Base-by-base conservation (phyloP, 2,888 invertebrate genomes). In the Pasiphila rectangulata region DNA sequence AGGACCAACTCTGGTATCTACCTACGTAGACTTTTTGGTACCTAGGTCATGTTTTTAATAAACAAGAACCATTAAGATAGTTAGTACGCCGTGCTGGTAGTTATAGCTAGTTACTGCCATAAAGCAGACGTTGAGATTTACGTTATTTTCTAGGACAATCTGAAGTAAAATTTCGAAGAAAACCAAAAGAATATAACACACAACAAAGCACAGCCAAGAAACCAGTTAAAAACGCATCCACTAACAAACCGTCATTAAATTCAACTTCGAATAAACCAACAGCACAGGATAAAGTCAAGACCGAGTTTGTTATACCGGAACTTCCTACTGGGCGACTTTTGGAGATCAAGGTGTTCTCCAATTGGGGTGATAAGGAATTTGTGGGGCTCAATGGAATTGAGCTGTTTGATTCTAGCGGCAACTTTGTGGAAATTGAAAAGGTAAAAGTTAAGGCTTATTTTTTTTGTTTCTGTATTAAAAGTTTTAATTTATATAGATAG, bases 321-420 rank as follows among this genome's bases (percentile, higher is more conserved):
- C 79, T 95, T 57, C 95, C 95, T 0, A 80, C 79, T 52, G 95
- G 95, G n/a, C 81, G 89, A 61, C 75, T 90, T 42, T 68, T 95
- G 62, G 90, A 91, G 54, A 81, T 95, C 41, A 92, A 93, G 71
- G 94, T 95, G 56, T 80, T 90, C 45, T 90, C 90, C 10, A 94
- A 95, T 19, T 95, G 95, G 95, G 95, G 95, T 4, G 95, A 95
- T 70, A 91, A 91, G 59, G 92, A 94, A 75, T 92, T 94, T 61
- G 93, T 95, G 7, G 95, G 95, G 0, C 75, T 95, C 42, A 95
- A 94, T 68, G 95, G 95, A 1, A 90, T 95, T 40, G 95, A 95
- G 74, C 78, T 95, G 51, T 95, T 94, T 69, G 91, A 92, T 51
- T 79, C 83, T 9, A 81, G 84, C 37, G 95, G 95, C 5, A 83